Evolutionary conservation across 2,888 invertebrate species (phyloP).

Genomic region (Gonocerus acuteangulatus): DNA sequence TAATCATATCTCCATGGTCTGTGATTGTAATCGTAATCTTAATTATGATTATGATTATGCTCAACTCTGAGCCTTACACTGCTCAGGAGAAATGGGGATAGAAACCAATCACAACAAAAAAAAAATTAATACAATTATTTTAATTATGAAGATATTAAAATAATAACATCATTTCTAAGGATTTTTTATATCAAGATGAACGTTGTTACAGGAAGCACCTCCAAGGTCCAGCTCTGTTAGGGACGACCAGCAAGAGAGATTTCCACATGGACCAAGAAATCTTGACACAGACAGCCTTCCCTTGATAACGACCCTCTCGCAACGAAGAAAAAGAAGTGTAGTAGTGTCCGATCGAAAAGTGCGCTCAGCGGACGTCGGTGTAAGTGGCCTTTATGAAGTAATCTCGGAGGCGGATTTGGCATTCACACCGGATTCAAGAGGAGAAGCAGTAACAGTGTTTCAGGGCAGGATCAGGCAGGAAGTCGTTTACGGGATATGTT

Average conservation of each 20-base stretch:
- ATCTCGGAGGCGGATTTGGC: slow-evolving; percentile 86
- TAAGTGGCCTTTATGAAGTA: slow-evolving; percentile 81
- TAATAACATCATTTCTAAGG: too few relatives aligned
- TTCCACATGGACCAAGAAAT: slow-evolving; percentile 71
- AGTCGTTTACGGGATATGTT: slow-evolving; percentile 80
- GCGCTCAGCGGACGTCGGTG: slow-evolving; percentile 79
- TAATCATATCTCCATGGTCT: too few relatives aligned
- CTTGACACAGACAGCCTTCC: slow-evolving; percentile 41
- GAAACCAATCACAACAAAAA: too few relatives aligned
- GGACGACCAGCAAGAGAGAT: slow-evolving; percentile 49
- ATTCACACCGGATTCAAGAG: slow-evolving; percentile 72
- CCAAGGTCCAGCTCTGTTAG: slow-evolving; percentile 29
- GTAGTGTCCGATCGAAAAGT: slow-evolving; percentile 63
- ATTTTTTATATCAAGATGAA: too few relatives aligned
- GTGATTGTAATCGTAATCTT: too few relatives aligned
- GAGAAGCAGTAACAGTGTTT: slow-evolving; percentile 78
- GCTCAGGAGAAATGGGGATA: too few relatives aligned
- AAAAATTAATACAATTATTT: too few relatives aligned
- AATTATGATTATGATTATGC: too few relatives aligned
- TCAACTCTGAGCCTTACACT: too few relatives aligned
- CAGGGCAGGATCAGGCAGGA: slow-evolving; percentile 82
- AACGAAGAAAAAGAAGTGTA: slow-evolving; percentile 56
- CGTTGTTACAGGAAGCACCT: slow-evolving; percentile 10
- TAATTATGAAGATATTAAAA: too few relatives aligned
- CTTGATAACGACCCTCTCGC: slow-evolving; percentile 44